These are phyloP conservation scores for Sebastes trivittatus DNA, from an alignment of 2,797 vertebrate species.

Conservation along the genomic window DNA sequence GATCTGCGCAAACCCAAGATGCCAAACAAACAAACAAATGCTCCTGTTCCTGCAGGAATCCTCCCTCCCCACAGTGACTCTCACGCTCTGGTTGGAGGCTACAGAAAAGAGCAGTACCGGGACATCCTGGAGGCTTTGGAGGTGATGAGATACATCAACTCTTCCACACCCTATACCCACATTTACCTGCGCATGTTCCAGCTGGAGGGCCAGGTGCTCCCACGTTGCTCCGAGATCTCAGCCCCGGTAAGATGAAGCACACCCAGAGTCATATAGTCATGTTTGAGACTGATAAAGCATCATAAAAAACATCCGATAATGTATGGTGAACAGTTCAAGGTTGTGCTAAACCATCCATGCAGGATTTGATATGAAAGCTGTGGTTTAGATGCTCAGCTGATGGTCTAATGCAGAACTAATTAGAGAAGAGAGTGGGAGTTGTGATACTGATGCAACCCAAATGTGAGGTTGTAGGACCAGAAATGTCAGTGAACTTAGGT, in stretches of 20 bases:
- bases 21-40: not conserved
- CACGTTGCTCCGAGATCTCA: constrained; percentile 82
- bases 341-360: not conserved
- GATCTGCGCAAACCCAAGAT: not conserved
- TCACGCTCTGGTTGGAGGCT: constrained; percentile 87
- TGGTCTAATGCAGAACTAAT: not conserved
- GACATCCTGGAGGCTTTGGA: constrained; percentile 89
- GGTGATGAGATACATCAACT: constrained; percentile 88
- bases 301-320: no score
- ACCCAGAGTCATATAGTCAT: not conserved
- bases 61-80: constrained; percentile 94
- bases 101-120: constrained; percentile 89
- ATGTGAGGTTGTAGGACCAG: not conserved
- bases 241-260: constrained; percentile 81
- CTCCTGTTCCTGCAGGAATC: constrained; percentile 82
- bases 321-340: not conserved
- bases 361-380: no score
- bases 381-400: not conserved
- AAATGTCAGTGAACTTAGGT: not conserved
- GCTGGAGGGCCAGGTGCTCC: constrained; percentile 90
- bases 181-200: constrained; percentile 92
- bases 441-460: not conserved
- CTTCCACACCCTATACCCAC: constrained; percentile 86
- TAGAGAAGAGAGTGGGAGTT: not conserved
- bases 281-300: not conserved